Base-by-base conservation (phyloP, 1,140 invertebrate genomes). In the Eupeodes corollae region DNA sequence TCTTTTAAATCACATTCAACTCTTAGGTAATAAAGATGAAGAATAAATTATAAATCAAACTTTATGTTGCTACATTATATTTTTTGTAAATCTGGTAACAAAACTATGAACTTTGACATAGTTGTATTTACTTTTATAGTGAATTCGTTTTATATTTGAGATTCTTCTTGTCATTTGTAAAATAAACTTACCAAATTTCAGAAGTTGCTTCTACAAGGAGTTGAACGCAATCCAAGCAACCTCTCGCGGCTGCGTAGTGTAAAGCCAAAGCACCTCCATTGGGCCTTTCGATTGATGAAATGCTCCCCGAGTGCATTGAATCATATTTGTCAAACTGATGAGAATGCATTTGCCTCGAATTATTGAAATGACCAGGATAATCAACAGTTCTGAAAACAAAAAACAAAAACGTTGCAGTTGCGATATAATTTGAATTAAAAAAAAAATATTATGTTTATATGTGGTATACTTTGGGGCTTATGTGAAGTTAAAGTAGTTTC, bases 181-280 rank as follows among this genome's bases (percentile, higher is more conserved):
- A 31, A 6, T 3, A 10, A 47, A 74, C 78, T 78, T 67, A 86
- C 84, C 81, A 85, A 57, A 86, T 76, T 58, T 86, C 82, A 40
- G 79, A 73, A 42, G 82, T 76, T 33, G 83, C 81, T 66, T 86
- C 82, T 12, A 87, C 78, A 12, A 91, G 73, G 12, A 90, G 72
- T 56, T 84, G 77, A 47, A 90, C 86, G 63, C 85, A 87, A 61
- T 89, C 85, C 40, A 88, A 73, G 61, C 86, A 88, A 37, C 87
- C 87, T 49, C 86, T 73, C 41, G 86, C 85, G 16, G 85, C 85
- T 1, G 88, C 87, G 70, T 90, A 90, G 66, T 90, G 87, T 41
- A 91, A 73, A 47, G 87, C 86, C 47, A 90, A 71, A 34, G 84
- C 65, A 21, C 65, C 65, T 56, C 64, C 65, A 45, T 67, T 62